A percentile compares a stretch with the other conserved stretches of the same genome.
Evolutionary conservation across 2,888 invertebrate genomes (phyloP).

Genomic region (Hyppa rectilinea): DNA sequence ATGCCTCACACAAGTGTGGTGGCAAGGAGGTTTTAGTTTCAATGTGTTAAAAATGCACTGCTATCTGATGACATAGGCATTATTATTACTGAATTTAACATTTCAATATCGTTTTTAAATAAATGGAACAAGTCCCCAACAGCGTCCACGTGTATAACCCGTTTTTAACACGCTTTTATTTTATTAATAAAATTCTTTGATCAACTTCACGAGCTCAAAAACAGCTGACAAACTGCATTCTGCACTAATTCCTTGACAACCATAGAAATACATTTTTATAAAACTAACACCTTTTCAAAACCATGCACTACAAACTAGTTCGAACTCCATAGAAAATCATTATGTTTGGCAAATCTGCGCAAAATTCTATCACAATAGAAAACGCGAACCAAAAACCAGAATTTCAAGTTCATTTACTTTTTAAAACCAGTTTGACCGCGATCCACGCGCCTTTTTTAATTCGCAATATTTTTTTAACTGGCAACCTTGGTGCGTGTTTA

Average conservation of each 20-base stretch:
- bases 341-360: constrained; percentile 85
- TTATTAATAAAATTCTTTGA: neutral
- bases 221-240: constrained; percentile 46
- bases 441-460: constrained; percentile 86
- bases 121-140: neutral
- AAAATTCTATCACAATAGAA: constrained; percentile 74
- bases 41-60: neutral
- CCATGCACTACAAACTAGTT: constrained; percentile 81
- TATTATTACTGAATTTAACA: neutral
- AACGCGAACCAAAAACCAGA: constrained; percentile 78
- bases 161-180: too few species aligned
- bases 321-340: constrained; percentile 81
- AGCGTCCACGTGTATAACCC: constrained; percentile 20
- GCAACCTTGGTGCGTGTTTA: constrained; percentile 76
- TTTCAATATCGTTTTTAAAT: neutral
- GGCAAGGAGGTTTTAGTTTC: too few species aligned
- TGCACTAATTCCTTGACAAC: constrained; percentile 40
- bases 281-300: constrained; percentile 69
- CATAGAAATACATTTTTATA: constrained; percentile 35
- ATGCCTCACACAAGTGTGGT: too few species aligned
- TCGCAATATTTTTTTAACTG: constrained; percentile 79
- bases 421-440: constrained; percentile 82
- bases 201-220: constrained; percentile 30
- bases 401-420: constrained; percentile 79
- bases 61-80: neutral